Conservation (phyloP, 2,113 vertebrate species). For the Hemibagrus wyckioides region DNA sequence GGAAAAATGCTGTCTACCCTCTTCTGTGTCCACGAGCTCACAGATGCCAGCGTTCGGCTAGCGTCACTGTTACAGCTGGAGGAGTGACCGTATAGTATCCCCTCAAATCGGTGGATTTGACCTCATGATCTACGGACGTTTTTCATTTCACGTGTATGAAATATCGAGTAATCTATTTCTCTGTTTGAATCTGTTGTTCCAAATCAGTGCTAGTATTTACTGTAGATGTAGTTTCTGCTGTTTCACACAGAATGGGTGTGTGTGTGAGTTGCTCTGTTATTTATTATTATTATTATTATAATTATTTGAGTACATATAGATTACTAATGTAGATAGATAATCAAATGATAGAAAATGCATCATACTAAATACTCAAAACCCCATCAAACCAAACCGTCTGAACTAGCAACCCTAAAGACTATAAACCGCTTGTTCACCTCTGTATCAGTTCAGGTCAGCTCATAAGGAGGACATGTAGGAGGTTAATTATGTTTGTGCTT, state of each 20-base stretch:
- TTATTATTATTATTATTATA: too few relatives aligned
- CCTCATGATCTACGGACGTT: neutral
- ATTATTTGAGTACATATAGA: neutral
- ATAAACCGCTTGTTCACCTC: neutral
- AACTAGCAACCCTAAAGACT: neutral
- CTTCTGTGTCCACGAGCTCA: neutral
- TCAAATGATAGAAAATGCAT: neutral
- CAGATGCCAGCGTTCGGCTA: neutral
- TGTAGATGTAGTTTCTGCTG: neutral
- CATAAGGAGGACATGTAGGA: slow-evolving; percentile 6
- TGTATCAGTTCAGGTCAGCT: neutral
- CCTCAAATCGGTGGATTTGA: neutral
- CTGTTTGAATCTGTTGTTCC: neutral
- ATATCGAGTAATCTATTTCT: neutral
- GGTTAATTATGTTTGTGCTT: slow-evolving; percentile 30
- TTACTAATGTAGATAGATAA: neutral
- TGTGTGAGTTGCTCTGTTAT: neutral
- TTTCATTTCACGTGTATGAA: neutral
- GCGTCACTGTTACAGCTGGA: neutral
- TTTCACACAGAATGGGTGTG: neutral
- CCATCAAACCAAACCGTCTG: neutral
- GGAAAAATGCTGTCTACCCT: too few relatives aligned
- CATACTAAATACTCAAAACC: neutral
- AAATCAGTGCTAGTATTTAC: neutral
- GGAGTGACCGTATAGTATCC: neutral